Conservation (phyloP, 2,888 invertebrate species). For the Eurois occulta region DNA sequence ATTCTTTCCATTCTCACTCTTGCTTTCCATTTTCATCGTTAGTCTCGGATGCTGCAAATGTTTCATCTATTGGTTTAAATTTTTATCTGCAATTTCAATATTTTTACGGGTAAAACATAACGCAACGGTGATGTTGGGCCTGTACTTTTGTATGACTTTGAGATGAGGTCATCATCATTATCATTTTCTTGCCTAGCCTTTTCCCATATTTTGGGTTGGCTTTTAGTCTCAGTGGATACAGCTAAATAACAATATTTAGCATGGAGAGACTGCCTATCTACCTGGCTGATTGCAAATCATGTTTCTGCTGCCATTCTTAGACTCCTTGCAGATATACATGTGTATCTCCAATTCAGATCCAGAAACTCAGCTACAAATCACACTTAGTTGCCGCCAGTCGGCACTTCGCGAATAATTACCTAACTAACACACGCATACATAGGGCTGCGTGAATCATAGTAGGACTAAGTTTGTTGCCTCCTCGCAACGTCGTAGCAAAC, state of each 20-base stretch:
- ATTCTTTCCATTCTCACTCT: conserved; percentile 12
- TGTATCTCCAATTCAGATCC: conserved; percentile 14
- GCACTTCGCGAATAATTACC: conserved; percentile 45
- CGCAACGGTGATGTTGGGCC: neutral
- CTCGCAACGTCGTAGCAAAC: neutral
- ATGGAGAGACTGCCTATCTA: neutral
- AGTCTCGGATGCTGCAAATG: neutral
- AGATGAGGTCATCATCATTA: neutral
- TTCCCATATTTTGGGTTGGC: neutral
- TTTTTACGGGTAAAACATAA: neutral
- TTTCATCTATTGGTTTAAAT: too few species aligned
- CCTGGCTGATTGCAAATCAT: neutral
- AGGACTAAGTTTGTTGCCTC: conserved; percentile 23
- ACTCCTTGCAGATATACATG: neutral
- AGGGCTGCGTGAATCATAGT: neutral
- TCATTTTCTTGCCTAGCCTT: neutral
- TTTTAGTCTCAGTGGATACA: neutral
- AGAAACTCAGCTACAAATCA: conserved; percentile 32
- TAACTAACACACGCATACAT: neutral
- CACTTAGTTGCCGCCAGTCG: conserved; percentile 18
- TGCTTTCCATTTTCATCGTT: neutral
- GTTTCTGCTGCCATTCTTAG: neutral
- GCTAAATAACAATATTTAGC: neutral
- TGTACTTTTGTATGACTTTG: neutral
- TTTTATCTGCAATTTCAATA: neutral